Conservation (phyloP, 2,888 invertebrate species). For the Lasioglossum calceatum region DNA sequence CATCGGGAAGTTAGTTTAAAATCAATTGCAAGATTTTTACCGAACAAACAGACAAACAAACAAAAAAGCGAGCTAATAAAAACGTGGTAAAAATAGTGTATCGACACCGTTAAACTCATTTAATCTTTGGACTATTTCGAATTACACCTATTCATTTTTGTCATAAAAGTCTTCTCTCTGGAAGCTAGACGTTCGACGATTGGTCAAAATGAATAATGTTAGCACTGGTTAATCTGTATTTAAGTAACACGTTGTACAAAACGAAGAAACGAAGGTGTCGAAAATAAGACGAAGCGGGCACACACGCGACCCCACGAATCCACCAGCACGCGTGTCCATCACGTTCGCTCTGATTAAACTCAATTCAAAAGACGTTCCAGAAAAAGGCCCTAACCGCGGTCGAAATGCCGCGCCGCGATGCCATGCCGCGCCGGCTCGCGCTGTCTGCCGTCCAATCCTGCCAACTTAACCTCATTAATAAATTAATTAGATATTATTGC, state of each 20-base stretch:
- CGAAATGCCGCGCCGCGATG: conserved; percentile 12
- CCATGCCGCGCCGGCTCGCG: conserved; percentile 72
- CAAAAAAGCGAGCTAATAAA: too few species aligned
- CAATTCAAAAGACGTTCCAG: conserved; percentile 77
- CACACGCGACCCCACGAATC: conserved; percentile 72
- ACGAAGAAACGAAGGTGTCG: neutral
- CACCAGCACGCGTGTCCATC: conserved; percentile 75
- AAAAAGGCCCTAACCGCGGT: conserved; percentile 64
- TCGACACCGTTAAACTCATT: too few species aligned
- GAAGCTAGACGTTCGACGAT: neutral
- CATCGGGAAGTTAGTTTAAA: too few species aligned
- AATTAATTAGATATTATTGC: conserved; percentile 84
- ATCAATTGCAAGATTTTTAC: too few species aligned
- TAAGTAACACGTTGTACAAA: neutral
- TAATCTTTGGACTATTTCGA: too few species aligned
- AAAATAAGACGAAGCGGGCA: conserved; percentile 46
- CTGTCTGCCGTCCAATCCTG: conserved; percentile 83
- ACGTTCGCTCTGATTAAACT: conserved; percentile 80
- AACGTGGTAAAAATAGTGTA: too few species aligned
- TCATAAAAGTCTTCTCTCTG: neutral
- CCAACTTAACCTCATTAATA: conserved; percentile 84
- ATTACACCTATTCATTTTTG: too few species aligned
- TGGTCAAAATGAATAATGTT: neutral
- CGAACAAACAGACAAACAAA: too few species aligned
- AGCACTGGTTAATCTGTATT: neutral